phyloP scores from a whole-genome alignment of 2,888 invertebrate genomes.

The Tenthredo scrophulariae region DNA sequence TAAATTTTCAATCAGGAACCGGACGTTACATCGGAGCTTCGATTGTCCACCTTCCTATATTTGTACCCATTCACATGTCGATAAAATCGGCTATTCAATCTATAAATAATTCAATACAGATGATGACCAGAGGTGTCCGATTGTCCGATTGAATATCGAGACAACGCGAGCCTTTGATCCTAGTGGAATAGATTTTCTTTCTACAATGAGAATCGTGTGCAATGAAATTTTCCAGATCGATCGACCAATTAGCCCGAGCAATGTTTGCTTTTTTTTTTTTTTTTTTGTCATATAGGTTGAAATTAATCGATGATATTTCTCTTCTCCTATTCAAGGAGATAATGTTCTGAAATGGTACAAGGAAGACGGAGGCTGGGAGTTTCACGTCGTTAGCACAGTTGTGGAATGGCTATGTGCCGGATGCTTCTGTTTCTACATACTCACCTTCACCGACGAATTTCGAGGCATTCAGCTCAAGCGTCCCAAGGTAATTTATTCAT shows the following conservation, averaged over 20 bases:
- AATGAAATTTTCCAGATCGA: too few relatives aligned
- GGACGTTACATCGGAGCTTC: background rate
- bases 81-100: background rate
- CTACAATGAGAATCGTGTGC: background rate
- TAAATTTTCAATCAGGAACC: background rate
- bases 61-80: background rate
- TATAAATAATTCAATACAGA: background rate
- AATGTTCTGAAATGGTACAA: slow-evolving; percentile 80
- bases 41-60: background rate
- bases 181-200: slow-evolving; percentile 14
- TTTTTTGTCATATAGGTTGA: too few relatives aligned
- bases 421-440: slow-evolving; percentile 82
- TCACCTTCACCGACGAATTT: slow-evolving; percentile 84
- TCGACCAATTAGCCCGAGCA: too few relatives aligned
- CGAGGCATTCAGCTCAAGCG: slow-evolving; percentile 80
- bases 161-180: background rate
- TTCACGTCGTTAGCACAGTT: slow-evolving; percentile 83
- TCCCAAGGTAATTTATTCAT: slow-evolving; percentile 76
- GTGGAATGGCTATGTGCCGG: slow-evolving; percentile 85
- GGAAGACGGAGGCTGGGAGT: slow-evolving; percentile 83
- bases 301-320: slow-evolving; percentile 48
- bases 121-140: background rate
- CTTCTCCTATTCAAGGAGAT: slow-evolving; percentile 71
- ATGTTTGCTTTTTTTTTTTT: background rate
- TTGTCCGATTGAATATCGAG: background rate